phyloP scores from a whole-genome alignment of 1,140 invertebrate species.

The Mya arenaria region DNA sequence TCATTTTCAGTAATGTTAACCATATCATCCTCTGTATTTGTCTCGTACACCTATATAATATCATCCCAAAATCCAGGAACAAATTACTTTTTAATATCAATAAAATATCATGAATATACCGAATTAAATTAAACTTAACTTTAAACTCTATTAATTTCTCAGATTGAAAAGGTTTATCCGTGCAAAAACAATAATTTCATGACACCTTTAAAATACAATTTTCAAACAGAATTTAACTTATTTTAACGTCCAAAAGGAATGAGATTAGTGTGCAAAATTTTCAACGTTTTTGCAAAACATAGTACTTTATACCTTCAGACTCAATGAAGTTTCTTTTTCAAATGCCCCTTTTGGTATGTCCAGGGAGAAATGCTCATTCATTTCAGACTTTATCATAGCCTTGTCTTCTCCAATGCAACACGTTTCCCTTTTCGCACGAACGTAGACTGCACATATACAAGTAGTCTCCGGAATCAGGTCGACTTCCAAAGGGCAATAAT shows the following conservation, averaged over 20 bases:
- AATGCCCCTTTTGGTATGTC: constrained; percentile 17
- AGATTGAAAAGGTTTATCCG: too few species aligned
- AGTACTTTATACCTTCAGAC: constrained; percentile 12
- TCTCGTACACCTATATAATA: constrained; percentile 17
- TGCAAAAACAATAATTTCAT: too few species aligned
- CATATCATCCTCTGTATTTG: constrained; percentile 4
- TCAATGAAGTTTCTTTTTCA: constrained; percentile 18
- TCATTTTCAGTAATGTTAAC: too few species aligned
- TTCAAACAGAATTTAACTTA: too few species aligned
- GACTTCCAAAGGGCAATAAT: constrained; percentile 15
- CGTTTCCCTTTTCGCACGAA: constrained; percentile 8
- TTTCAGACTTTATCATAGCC: constrained; percentile 15
- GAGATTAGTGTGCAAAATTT: too few species aligned
- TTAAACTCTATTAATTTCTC: too few species aligned
- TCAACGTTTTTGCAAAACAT: too few species aligned
- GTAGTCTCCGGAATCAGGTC: constrained; percentile 26
- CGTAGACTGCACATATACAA: background rate
- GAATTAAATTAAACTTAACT: too few species aligned
- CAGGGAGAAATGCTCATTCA: constrained; percentile 19
- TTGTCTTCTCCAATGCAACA: background rate
- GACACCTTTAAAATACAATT: too few species aligned
- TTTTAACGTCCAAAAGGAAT: too few species aligned
- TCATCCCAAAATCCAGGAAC: background rate
- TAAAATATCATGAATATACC: too few species aligned
- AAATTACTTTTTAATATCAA: background rate